Percentiles rank a stretch among this genome's conserved stretches.
Evolutionary conservation across 2,888 invertebrate genomes (phyloP).

Genomic region (Mayetiola destructor): DNA sequence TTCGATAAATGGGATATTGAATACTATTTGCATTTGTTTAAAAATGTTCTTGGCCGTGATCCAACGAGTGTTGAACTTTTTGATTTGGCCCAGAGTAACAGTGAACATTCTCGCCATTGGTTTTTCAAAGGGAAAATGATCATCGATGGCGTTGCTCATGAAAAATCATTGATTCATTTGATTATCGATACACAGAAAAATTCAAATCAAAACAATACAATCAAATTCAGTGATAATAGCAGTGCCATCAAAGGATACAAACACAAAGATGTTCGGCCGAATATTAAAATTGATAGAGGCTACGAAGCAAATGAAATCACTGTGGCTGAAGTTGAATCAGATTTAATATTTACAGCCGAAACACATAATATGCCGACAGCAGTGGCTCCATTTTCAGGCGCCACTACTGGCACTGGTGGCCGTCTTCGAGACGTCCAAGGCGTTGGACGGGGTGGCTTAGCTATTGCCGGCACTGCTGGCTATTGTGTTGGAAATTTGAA

Average conservation of each 20-base stretch:
- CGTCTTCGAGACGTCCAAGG: constrained; percentile 80
- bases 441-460: constrained; percentile 85
- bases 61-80: constrained; percentile 96
- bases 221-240: constrained; percentile 95
- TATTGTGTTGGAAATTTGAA: constrained; percentile 88
- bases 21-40: constrained; percentile 77
- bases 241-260: constrained; percentile 79
- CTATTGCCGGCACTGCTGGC: constrained; percentile 91
- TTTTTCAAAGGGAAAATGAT: constrained; percentile 88
- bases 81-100: constrained; percentile 95
- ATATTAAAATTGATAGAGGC: constrained; percentile 31
- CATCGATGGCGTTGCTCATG: constrained; percentile 60
- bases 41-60: constrained; percentile 66
- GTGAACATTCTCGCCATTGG: constrained; percentile 98
- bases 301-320: constrained; percentile 49
- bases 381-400: constrained; percentile 94
- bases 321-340: constrained; percentile 46
- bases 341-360: constrained; percentile 95
- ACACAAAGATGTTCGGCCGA: constrained; percentile 53
- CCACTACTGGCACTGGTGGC: constrained; percentile 95
- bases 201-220: constrained; percentile 86
- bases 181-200: constrained; percentile 76
- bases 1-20: constrained; percentile 88
- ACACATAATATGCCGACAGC: constrained; percentile 98
- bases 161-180: constrained; percentile 78